Conservation (phyloP, 2,888 invertebrate genomes). For the Drosophila eohydei region DNA sequence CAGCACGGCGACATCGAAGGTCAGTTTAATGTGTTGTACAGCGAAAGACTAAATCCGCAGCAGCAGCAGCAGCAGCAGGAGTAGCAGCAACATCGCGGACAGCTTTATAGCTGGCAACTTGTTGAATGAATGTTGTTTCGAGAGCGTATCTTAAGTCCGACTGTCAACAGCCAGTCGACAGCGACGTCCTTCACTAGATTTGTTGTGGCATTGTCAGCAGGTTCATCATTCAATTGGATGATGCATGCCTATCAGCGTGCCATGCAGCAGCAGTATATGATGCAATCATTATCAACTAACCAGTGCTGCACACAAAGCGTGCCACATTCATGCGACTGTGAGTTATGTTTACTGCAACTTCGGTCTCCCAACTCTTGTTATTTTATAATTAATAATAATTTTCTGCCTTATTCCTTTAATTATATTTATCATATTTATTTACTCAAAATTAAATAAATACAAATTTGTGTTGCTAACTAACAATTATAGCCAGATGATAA, state of each 20-base stretch:
- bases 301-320: neutral
- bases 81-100: constrained; percentile 18
- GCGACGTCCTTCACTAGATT: constrained; percentile 28
- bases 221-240: neutral
- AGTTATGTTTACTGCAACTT: neutral
- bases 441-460: neutral
- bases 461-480: neutral
- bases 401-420: neutral
- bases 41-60: constrained; percentile 3
- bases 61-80: neutral
- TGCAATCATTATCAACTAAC: neutral
- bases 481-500: neutral
- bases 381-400: neutral
- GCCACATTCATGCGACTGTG: neutral
- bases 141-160: constrained; percentile 9
- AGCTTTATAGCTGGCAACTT: constrained; percentile 34
- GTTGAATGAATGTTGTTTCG: constrained; percentile 45
- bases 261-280: too few species aligned
- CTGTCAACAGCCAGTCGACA: constrained; percentile 19
- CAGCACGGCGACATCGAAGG: constrained; percentile 30
- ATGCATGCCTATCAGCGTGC: neutral
- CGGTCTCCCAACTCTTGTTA: neutral
- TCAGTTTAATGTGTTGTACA: constrained; percentile 39
- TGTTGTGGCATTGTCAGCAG: neutral
- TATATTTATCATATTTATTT: neutral